These are phyloP conservation scores for Orussus abietinus DNA, from an alignment of 1,140 invertebrate species.

Conservation along the genomic window DNA sequence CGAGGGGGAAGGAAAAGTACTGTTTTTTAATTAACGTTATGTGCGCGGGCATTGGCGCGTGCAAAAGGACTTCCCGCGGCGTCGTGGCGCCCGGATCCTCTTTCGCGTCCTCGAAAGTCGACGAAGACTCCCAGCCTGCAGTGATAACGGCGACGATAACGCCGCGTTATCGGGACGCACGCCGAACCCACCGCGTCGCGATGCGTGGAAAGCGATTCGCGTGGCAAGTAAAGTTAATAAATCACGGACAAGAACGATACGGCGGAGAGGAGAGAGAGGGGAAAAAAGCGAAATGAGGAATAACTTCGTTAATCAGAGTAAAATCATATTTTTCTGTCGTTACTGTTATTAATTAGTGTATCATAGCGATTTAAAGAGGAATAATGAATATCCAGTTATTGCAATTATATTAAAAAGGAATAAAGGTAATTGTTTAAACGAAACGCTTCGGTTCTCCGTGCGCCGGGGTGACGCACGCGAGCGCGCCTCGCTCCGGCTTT, in stretches of 20 bases:
- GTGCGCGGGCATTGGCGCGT: not conserved
- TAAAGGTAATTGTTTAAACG: not conserved
- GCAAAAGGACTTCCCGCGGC: not conserved
- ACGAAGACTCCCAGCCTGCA: not conserved
- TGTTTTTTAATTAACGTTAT: not conserved
- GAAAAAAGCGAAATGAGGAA: constrained; percentile 13
- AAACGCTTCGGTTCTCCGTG: constrained; percentile 1
- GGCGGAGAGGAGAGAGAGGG: not conserved
- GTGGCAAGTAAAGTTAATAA: not conserved
- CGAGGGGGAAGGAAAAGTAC: constrained; percentile 2
- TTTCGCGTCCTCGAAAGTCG: not conserved
- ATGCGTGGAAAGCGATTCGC: not conserved
- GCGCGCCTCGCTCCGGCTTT: not conserved
- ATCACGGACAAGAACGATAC: not conserved
- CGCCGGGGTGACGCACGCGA: not conserved
- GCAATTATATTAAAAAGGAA: constrained; percentile 15
- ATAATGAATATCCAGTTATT: constrained; percentile 16
- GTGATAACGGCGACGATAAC: no score
- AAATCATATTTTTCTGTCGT: constrained; percentile 38
- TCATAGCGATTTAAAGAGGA: constrained; percentile 20
- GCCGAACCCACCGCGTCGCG: no score
- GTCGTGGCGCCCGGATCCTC: not conserved
- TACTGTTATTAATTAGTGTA: constrained; percentile 31
- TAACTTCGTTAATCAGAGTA: constrained; percentile 22
- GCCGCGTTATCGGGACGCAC: no score